These are phyloP conservation scores for Muraenolepis orangiensis DNA, from an alignment of 2,797 vertebrate species.

Conservation along the genomic window DNA sequence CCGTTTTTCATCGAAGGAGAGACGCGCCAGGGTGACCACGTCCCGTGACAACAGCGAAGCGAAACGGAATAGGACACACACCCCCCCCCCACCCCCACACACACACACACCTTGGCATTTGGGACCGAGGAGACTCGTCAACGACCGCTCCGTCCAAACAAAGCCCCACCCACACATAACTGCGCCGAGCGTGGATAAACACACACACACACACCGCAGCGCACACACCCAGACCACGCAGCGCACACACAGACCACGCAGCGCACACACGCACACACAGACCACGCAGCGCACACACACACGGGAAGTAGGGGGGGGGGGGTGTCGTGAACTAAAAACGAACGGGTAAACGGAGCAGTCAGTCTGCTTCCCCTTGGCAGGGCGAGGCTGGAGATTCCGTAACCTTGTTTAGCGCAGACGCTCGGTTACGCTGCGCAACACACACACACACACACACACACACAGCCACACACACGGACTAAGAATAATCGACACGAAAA, in stretches of 20 bases:
- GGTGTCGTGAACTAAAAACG: constrained; percentile 60
- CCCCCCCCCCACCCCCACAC: constrained; percentile 14
- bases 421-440: constrained; percentile 69
- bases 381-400: constrained; percentile 72
- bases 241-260: no score
- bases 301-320: no score
- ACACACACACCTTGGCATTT: constrained; percentile 28
- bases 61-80: background rate
- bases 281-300: no score
- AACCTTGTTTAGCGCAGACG: constrained; percentile 73
- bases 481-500: constrained; percentile 32
- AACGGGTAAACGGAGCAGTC: constrained; percentile 52
- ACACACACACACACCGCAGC: background rate
- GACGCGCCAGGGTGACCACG: no score
- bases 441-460: constrained; percentile 34
- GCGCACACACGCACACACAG: constrained; percentile 40
- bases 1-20: constrained; percentile 53
- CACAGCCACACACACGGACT: background rate
- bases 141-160: constrained; percentile 63
- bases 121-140: constrained; percentile 55
- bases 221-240: constrained; percentile 35
- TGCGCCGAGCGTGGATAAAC: constrained; percentile 3
- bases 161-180: constrained; percentile 7
- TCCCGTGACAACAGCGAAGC: constrained; percentile 15
- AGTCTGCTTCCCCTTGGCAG: constrained; percentile 59